Percentiles rank a stretch among this genome's conserved stretches.
Evolutionary conservation across 92 coral and sea anemone species (phyloP).

Genomic region (Muricea muricata): DNA sequence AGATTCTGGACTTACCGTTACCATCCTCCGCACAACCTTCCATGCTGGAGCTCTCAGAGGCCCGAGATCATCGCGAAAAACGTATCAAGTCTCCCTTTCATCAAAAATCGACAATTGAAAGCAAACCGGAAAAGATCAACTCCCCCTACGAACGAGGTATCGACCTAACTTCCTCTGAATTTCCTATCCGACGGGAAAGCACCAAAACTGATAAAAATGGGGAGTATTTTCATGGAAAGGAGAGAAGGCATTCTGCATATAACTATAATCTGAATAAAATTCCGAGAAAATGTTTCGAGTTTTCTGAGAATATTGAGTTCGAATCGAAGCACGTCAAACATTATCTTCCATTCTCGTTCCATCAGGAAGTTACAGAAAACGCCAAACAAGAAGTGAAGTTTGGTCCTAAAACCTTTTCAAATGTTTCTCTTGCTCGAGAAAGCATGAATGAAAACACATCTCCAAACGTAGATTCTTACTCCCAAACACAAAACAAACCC

Average conservation of each 20-base stretch:
- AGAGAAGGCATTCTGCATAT: background rate
- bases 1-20: conserved; percentile 29
- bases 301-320: background rate
- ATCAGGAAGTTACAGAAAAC: background rate
- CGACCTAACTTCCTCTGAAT: background rate
- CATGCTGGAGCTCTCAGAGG: conserved; percentile 15
- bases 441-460: background rate
- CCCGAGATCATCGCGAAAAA: background rate
- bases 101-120: background rate
- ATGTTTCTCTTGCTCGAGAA: background rate
- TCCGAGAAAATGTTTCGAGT: background rate
- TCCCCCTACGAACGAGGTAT: background rate
- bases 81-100: background rate
- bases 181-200: background rate
- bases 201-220: background rate
- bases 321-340: background rate
- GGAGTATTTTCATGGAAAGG: background rate
- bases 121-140: background rate
- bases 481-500: background rate
- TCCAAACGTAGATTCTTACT: background rate
- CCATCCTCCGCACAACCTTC: conserved; percentile 28
- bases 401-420: background rate
- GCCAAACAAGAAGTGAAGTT: background rate
- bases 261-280: no score
- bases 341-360: background rate